Conservation (phyloP, 2,797 vertebrate genomes). For the Sparidentex hasta region DNA sequence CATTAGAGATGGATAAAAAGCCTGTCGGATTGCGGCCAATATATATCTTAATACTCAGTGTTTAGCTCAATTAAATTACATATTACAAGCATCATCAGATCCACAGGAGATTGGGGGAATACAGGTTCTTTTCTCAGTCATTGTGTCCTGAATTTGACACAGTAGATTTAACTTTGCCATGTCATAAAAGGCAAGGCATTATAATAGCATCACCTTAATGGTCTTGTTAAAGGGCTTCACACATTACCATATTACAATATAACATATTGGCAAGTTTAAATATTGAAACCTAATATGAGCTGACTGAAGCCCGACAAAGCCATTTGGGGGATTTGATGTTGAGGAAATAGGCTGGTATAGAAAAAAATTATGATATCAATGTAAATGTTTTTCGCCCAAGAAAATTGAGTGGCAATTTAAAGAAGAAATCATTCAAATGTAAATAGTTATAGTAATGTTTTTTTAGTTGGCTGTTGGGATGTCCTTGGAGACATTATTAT, state of each 20-base stretch:
- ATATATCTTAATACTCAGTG: slow-evolving; percentile 71
- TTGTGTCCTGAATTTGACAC: slow-evolving; percentile 69
- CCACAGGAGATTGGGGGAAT: slow-evolving; percentile 37
- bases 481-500: neutral
- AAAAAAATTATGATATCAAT: neutral
- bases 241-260: slow-evolving; percentile 31
- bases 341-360: neutral
- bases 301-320: neutral
- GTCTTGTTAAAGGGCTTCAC: slow-evolving; percentile 57
- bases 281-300: neutral
- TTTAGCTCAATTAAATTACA: slow-evolving; percentile 79
- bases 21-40: slow-evolving; percentile 58
- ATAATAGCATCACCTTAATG: slow-evolving; percentile 74
- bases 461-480: neutral
- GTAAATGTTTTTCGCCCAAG: neutral
- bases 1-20: slow-evolving; percentile 56
- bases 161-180: slow-evolving; percentile 76
- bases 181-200: slow-evolving; percentile 65
- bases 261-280: slow-evolving; percentile 21
- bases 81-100: slow-evolving; percentile 73
- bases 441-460: neutral
- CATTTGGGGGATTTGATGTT: slow-evolving; percentile 8
- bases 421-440: neutral
- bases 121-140: slow-evolving; percentile 45
- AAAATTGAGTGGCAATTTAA: neutral